Evolutionary conservation across 2,113 vertebrate genomes (phyloP), one percentile per base, ranked within the genome.

Genomic region (Amphilophus citrinellus): DNA sequence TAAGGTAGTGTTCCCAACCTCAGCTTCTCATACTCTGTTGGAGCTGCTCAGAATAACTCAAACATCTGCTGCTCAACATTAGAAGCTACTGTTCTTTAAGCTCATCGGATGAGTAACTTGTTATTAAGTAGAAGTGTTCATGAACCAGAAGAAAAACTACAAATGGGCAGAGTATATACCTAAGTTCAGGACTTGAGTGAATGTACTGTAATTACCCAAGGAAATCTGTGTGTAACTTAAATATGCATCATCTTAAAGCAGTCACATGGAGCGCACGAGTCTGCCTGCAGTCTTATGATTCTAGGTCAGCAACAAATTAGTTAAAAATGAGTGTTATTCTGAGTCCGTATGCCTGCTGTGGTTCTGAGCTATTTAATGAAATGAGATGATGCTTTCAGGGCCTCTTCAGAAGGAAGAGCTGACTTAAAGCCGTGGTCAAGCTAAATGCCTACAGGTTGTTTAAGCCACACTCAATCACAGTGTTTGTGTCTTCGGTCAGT

Each of bases 321-420:
- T 61, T 87, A 81, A 83, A 85, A 91, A 91, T 92, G 84, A 14
- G 58, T 47, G 87, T 81, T 61, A 60, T 85, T 90, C 85, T 61
- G 80, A 85, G 77, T 89, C 37, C 2, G 27, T 76, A 65, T 73
- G 61, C 82, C 77, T 82, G 27, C 66, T 47, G 2, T 53, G 61
- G 7, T 42, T 56, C 61, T 44, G 63, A 83, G 65, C 76, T 62
- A 35, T 83, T 86, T 83, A 84, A 61, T 50, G 68, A 82, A 80
- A 86, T 76, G 14, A 83, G 37, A 76, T 79, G 77, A 86, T 84
- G 76, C 15, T 82, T 77, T 77, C 8, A 57, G 78, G 71, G 85
- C 66, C 85, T 44, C 68, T 18, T 39, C 22, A 77, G 80, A 37
- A 63, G 75, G 76, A 18, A 79, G 39, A 68, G 78, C 53, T 53